Evolutionary conservation across 2,113 vertebrate genomes (phyloP), one percentile per base, ranked within the genome.

Genomic region (Ornithorhynchus anatinus): DNA sequence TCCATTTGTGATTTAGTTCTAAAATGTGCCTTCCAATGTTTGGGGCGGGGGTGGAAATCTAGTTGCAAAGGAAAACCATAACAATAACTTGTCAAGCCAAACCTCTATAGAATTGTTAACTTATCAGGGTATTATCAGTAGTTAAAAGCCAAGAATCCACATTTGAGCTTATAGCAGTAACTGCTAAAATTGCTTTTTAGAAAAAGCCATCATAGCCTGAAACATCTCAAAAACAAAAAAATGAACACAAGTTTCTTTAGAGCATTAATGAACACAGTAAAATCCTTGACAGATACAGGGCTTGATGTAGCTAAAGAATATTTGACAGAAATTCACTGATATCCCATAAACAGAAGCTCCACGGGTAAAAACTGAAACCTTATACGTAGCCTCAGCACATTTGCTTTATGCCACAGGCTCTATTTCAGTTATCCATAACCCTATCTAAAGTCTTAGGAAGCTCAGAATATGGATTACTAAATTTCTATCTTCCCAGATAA

Each of bases 211-310:
- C 36, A 44, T 36, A 63, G 47, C 69, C 80, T 37, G 51, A 31
- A 51, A 16, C 72, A 79, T 27, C 35, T 25, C 5, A 37, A 36
- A 43, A 36, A 40, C 43, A 59, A 42, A 66, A 54, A 42, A 53
- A 59, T 32, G 23, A n/a, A 32, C 32, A n/a, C 66, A 63, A 62
- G n/a, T 71, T 53, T 69, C 29, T 59, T 62, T 67, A 62, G 72
- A 77, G 79, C 23, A 6, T 72, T 69, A 79, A 69, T 35, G 62
- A 74, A 66, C 27, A 44, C 59, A 59, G 43, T 50, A 72, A 74
- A 57, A 37, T 52, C 69, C 77, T 16, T 63, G 75, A 63, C 59
- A 69, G 59, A 40, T 11, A 29, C 40, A 12, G 38, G 54, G 74
- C n/a, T n/a, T n/a, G n/a, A n/a, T n/a, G n/a, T n/a, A n/a, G n/a